phyloP scores from a whole-genome alignment of 2,113 vertebrate species.

The Stigmatopora argus region DNA sequence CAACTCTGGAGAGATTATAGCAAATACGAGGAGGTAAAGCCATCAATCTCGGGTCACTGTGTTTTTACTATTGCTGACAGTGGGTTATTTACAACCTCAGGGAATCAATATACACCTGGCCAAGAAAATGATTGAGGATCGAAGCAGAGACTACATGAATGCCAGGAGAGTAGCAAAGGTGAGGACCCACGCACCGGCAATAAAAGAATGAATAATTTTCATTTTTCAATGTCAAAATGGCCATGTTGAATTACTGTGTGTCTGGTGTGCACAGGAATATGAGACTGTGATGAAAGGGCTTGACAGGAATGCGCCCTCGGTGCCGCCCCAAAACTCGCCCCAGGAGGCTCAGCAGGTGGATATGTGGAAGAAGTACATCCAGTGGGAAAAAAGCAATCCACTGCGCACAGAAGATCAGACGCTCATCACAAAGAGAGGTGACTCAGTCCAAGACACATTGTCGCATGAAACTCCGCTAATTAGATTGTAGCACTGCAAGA shows the following conservation, averaged over 20 bases:
- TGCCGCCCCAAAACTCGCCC: conserved; percentile 95
- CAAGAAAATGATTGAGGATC: conserved; percentile 99
- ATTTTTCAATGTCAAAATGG: background rate
- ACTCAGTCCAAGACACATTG: background rate
- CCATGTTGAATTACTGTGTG: background rate
- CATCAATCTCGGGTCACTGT: background rate
- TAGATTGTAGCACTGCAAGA: background rate
- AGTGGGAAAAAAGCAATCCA: conserved; percentile 98
- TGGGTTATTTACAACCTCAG: conserved; percentile 56
- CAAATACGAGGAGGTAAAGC: conserved; percentile 96
- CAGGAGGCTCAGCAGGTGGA: conserved; percentile 98
- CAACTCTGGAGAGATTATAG: conserved; percentile 99
- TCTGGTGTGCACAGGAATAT: conserved; percentile 81
- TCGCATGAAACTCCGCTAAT: background rate
- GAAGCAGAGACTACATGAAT: conserved; percentile 98
- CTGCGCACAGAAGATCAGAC: conserved; percentile 97
- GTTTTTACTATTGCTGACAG: background rate
- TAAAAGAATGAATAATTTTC: background rate
- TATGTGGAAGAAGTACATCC: conserved; percentile 99
- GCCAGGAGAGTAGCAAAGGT: conserved; percentile 97
- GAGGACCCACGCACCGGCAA: conserved; percentile 24
- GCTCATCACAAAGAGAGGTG: conserved; percentile 98
- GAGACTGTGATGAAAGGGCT: conserved; percentile 98
- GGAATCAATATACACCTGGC: conserved; percentile 98
- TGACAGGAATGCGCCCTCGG: conserved; percentile 94